These are phyloP conservation scores for Lysandra bellargus DNA, from an alignment of 2,888 invertebrate genomes.

Conservation along the genomic window DNA sequence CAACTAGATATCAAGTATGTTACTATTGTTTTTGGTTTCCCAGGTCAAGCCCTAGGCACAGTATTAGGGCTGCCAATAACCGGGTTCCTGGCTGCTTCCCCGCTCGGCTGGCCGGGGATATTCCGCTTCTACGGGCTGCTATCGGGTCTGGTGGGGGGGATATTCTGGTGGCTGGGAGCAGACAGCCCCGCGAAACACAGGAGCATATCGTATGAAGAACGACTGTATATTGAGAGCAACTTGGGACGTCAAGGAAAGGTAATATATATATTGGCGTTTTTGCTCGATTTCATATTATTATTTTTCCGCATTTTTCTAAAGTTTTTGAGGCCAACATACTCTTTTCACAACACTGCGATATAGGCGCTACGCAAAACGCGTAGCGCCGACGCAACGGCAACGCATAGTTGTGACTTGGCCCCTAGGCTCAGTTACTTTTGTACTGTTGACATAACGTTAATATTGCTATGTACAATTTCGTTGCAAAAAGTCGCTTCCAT, in stretches of 20 bases:
- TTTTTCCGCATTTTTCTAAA: no score
- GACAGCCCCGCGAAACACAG: neutral
- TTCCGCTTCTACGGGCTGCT: neutral
- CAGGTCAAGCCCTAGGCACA: neutral
- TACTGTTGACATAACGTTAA: slow-evolving; percentile 41
- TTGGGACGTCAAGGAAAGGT: neutral
- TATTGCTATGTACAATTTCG: no score
- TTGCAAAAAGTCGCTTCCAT: no score
- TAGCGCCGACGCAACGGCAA: no score
- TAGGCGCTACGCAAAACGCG: no score
- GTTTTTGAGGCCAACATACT: no score
- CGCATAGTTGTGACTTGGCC: no score
- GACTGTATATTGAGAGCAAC: neutral
- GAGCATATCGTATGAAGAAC: neutral
- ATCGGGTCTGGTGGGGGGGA: neutral
- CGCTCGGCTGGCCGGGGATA: slow-evolving; percentile 1
- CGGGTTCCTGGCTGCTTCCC: neutral
- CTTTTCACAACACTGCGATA: no score
- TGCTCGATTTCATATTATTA: no score
- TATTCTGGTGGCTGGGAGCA: slow-evolving; percentile 7
- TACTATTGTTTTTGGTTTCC: neutral
- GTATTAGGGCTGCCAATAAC: neutral
- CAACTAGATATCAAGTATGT: no score
- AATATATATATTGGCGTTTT: neutral
- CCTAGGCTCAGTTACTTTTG: neutral